phyloP scores from a whole-genome alignment of 2,888 invertebrate species.

The Rhagonycha fulva region DNA sequence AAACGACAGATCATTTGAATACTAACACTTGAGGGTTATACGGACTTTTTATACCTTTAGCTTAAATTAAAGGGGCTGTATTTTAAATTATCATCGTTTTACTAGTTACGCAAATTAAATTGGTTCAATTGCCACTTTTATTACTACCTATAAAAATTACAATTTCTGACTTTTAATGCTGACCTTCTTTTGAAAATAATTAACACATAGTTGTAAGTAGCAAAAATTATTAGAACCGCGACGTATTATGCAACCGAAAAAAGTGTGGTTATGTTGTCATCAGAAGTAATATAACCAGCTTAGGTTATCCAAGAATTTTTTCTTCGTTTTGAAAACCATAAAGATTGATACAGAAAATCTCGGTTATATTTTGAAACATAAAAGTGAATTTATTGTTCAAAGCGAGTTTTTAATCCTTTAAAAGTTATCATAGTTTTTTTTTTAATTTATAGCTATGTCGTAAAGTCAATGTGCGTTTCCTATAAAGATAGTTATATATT shows the following conservation, averaged over 20 bases:
- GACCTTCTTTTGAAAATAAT: not conserved
- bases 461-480: not conserved
- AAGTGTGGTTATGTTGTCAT: not conserved
- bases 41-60: conserved; percentile 46
- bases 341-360: not conserved
- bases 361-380: not conserved
- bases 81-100: conserved; percentile 40
- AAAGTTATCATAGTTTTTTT: not conserved
- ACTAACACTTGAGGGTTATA: conserved; percentile 42
- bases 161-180: conserved; percentile 6
- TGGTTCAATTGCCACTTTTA: conserved; percentile 45
- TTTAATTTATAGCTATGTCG: not conserved
- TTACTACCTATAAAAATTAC: conserved; percentile 26
- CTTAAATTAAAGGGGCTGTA: conserved; percentile 46
- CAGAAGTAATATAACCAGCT: not conserved
- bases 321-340: not conserved
- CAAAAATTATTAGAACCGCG: not conserved
- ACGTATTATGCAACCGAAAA: not conserved
- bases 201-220: not conserved
- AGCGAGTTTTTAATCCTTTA: not conserved
- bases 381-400: not conserved
- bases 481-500: not conserved
- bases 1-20: conserved; percentile 46
- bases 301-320: not conserved
- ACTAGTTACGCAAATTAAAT: conserved; percentile 48